Base-by-base conservation (phyloP, 2,888 invertebrate genomes). In the Papilio elwesi region DNA sequence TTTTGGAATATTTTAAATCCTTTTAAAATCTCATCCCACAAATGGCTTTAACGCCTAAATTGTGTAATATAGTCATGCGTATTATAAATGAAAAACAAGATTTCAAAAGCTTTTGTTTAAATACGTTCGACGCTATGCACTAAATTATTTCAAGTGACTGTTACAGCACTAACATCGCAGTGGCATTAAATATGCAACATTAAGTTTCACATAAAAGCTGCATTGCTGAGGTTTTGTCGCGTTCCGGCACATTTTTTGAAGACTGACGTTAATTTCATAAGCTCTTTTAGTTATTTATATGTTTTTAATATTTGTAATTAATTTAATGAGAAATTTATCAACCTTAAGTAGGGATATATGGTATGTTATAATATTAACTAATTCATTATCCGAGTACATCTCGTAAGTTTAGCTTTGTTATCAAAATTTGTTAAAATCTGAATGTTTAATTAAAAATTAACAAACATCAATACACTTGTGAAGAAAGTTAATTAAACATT, bases 161-260 rank as follows among this genome's bases (percentile, higher is more conserved):
- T 81, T 76, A 78, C 74, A 74, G 75, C 38, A 76, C 79, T 80
- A 79, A 71, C 76, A 74, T 78, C 77, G 82, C 81, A 80, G 79
- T 75, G 79, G 78, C 77, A 82, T 83, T 81, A 83, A 85, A 85
- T 83, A 85, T 84, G 84, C 84, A 85, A 85, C 84, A 85, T 87
- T 85, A 85, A 87, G 84, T 87, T 85, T 81, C 82, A 76, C 79
- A 87, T 86, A 85, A 87, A 87, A 86, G 81, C 85, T 84, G 77
- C 78, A 75, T 78, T 77, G 78, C 78, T 77, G 78, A 78, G 82
- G 79, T 83, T 85, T 80, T 82, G 81, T 80, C 81, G 82, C 82
- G 82, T 83, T 84, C 74, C 78, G 80, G 79, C 67, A 80, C 81
- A 84, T 81, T 85, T 86, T 85, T 81, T 57, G 7, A 43, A 83